Conservation (phyloP, 2,888 invertebrate species). For the Junonia oenone region DNA sequence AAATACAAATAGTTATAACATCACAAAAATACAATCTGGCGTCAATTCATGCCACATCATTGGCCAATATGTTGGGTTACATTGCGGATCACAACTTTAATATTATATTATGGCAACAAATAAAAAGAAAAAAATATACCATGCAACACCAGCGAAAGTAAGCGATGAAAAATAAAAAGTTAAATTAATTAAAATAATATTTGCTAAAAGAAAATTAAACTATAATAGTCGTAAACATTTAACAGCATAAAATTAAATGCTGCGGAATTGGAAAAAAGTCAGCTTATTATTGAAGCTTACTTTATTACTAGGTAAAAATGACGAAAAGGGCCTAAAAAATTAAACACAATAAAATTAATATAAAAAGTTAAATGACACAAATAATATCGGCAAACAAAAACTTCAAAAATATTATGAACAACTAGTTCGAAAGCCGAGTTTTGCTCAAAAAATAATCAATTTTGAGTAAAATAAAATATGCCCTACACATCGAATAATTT, state of each 20-base stretch:
- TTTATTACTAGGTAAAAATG: no score
- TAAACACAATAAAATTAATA: no score
- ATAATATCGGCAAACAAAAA: constrained; percentile 17
- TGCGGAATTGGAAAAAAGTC: no score
- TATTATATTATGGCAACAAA: constrained; percentile 19
- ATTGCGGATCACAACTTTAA: no score
- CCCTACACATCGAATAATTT: constrained; percentile 25
- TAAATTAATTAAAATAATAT: constrained; percentile 20
- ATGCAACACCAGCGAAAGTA: constrained; percentile 51
- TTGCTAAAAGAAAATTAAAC: neutral
- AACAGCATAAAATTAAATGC: no score
- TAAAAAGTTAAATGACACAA: no score
- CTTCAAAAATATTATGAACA: neutral
- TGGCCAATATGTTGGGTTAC: no score
- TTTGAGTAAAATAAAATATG: neutral
- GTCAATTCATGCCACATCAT: no score
- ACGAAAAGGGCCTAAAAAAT: no score
- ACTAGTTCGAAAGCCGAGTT: neutral
- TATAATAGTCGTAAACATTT: no score
- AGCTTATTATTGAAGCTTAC: no score
- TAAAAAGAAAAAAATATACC: constrained; percentile 41
- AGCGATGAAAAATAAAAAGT: constrained; percentile 40
- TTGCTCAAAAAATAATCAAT: neutral
- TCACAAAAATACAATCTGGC: neutral
- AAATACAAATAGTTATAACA: neutral